Evolutionary conservation across 2,888 invertebrate genomes (phyloP), one percentile per base, ranked within the genome.

Genomic region (Imbricaverruca yamaguchii): DNA sequence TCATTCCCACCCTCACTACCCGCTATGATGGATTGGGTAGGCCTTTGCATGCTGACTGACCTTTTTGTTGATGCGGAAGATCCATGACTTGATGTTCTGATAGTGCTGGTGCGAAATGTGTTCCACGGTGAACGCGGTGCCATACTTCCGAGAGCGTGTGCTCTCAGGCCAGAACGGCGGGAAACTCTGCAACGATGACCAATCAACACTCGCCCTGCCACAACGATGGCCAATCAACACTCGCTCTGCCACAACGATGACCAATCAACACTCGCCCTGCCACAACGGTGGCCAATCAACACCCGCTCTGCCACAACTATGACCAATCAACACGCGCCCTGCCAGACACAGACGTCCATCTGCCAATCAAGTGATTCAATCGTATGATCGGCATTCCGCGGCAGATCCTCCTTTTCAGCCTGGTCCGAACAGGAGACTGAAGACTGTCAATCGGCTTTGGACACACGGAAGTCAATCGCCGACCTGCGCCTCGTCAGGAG

Each of bases 1-100:
- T 4, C 39, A 39, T 4, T 4, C 39, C 39, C 39, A 39, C 39
- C 39, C 39, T 4, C 39, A 39, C 39, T 4, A 39, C 39, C 39
- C 39, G 39, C 39, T 1, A 39, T 39, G 39, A 39, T 39, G 39
- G 39, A 4, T 39, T 39, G 1, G 39, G 39, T 39, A 39, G 39
- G 39, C 39, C 39, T 39, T 39, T 39, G 39, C 4, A 39, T 39
- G 39, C 39, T 39, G 39, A 39, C 55, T 21, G 8, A 94, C 94
- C 91, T 97, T 95, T 88, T 97, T 97, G 87, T 96, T 96, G 86
- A 97, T 96, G 86, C 94, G 92, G 86, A 96, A 97, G 85, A 97
- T 94, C 95, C 96, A 97, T 57, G 96, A 96, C 87, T 95, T 95
- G 86, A 97, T 97, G 86, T 97, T 97, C 61, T 95, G 92, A 86